phyloP scores from a whole-genome alignment of 2,888 invertebrate genomes.

The Nematopogon swammerdamellus region DNA sequence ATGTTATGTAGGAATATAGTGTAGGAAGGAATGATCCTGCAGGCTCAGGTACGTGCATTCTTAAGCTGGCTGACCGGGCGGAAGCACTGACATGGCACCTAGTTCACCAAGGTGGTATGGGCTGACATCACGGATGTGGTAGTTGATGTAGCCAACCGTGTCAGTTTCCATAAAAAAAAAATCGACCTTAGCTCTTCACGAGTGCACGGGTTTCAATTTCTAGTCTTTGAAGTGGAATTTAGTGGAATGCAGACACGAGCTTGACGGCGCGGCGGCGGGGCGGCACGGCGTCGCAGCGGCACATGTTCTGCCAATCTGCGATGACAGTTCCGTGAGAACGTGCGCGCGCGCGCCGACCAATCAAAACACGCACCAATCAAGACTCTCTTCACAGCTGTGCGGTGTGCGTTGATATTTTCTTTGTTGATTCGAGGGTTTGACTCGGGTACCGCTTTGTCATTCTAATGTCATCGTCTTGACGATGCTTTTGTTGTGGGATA shows the following conservation, averaged over 20 bases:
- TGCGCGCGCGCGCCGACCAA: conserved; percentile 15
- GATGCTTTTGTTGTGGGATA: neutral
- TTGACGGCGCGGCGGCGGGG: neutral
- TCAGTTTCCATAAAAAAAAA: too few relatives aligned
- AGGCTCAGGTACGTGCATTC: too few relatives aligned
- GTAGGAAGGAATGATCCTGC: too few relatives aligned
- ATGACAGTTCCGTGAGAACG: conserved; percentile 23
- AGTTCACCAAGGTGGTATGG: too few relatives aligned
- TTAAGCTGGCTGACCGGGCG: too few relatives aligned
- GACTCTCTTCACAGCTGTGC: conserved; percentile 22
- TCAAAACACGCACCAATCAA: conserved; percentile 34
- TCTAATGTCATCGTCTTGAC: conserved; percentile 19
- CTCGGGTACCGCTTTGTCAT: conserved; percentile 21
- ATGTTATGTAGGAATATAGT: too few relatives aligned
- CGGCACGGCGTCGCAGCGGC: neutral
- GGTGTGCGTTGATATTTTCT: conserved; percentile 40
- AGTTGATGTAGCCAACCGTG: too few relatives aligned
- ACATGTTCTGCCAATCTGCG: conserved; percentile 14
- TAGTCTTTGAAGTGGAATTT: neutral
- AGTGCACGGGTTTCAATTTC: too few relatives aligned
- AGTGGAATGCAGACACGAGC: too few relatives aligned
- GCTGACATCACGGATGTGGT: too few relatives aligned
- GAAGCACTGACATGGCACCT: too few relatives aligned
- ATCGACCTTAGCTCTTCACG: neutral
- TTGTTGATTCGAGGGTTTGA: conserved; percentile 35